phyloP scores from a whole-genome alignment of 2,888 invertebrate genomes.

The Cynaeus angustus region DNA sequence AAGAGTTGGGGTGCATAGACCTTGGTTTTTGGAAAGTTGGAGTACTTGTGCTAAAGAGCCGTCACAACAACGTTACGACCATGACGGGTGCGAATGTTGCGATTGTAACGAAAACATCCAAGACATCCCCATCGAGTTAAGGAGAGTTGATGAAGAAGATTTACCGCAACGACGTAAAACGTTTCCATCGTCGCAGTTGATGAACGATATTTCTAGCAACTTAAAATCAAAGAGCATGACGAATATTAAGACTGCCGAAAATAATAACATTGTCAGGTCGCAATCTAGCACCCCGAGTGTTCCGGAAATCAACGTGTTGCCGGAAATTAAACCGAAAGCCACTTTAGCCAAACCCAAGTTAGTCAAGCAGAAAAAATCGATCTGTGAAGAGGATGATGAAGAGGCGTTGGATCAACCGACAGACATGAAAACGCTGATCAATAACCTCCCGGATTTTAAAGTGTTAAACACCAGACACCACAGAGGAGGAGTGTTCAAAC shows the following conservation, averaged over 20 bases:
- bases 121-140: slow-evolving; percentile 91
- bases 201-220: slow-evolving; percentile 72
- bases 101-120: slow-evolving; percentile 77
- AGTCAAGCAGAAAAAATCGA: slow-evolving; percentile 90
- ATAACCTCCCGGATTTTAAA: slow-evolving; percentile 80
- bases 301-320: slow-evolving; percentile 37
- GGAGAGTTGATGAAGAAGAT: slow-evolving; percentile 81
- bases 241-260: slow-evolving; percentile 85
- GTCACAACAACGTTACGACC: slow-evolving; percentile 70
- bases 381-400: slow-evolving; percentile 83
- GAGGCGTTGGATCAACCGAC: slow-evolving; percentile 79
- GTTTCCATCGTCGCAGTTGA: slow-evolving; percentile 71
- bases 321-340: slow-evolving; percentile 52
- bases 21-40: slow-evolving; percentile 90
- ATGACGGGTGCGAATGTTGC: slow-evolving; percentile 76
- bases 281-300: slow-evolving; percentile 39
- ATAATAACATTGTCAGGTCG: slow-evolving; percentile 71
- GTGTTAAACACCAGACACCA: slow-evolving; percentile 69
- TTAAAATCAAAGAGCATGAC: slow-evolving; percentile 89
- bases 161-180: slow-evolving; percentile 74
- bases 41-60: slow-evolving; percentile 71
- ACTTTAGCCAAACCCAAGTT: slow-evolving; percentile 77
- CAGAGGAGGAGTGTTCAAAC: slow-evolving; percentile 82
- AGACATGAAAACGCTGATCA: slow-evolving; percentile 80
- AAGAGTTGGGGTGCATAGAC: slow-evolving; percentile 72